Evolutionary conservation across 2,113 vertebrate genomes (phyloP).

Genomic region (Indri indri): DNA sequence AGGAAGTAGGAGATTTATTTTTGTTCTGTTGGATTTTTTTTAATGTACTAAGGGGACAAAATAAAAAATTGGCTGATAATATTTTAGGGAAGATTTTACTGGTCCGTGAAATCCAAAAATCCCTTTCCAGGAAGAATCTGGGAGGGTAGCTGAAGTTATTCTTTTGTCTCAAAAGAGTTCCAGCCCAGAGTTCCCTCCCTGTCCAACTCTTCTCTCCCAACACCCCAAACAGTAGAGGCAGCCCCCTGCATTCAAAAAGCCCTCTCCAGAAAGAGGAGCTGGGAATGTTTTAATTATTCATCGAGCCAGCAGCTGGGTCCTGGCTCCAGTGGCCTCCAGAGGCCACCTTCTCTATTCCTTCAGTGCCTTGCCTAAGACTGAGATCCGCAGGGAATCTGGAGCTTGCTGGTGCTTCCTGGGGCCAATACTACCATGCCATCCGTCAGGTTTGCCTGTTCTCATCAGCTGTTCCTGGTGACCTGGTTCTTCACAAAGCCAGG

Average conservation of each 20-base stretch:
- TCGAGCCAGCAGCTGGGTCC: slow-evolving; percentile 63
- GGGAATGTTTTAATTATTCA: slow-evolving; percentile 80
- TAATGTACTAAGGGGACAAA: background rate
- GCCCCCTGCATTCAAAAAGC: slow-evolving; percentile 70
- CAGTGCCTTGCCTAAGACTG: background rate
- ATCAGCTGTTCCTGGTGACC: background rate
- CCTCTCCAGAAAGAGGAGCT: slow-evolving; percentile 55
- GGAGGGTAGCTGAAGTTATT: background rate
- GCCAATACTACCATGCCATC: rapidly evolving
- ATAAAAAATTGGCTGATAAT: background rate
- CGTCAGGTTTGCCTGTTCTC: background rate
- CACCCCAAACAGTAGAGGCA: slow-evolving; percentile 55
- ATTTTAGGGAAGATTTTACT: background rate
- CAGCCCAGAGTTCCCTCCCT: background rate
- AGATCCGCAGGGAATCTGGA: background rate
- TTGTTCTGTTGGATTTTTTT: background rate
- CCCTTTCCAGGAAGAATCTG: background rate
- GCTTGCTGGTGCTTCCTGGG: background rate
- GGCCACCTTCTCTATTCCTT: slow-evolving; percentile 62
- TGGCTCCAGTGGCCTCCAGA: slow-evolving; percentile 44
- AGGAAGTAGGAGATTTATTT: background rate
- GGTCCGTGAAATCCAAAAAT: background rate
- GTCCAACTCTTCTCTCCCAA: background rate
- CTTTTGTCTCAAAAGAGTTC: background rate
- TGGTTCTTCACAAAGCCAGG: background rate